These are phyloP conservation scores for Asbolus verrucosus DNA, from an alignment of 1,140 invertebrate genomes.

Conservation along the genomic window DNA sequence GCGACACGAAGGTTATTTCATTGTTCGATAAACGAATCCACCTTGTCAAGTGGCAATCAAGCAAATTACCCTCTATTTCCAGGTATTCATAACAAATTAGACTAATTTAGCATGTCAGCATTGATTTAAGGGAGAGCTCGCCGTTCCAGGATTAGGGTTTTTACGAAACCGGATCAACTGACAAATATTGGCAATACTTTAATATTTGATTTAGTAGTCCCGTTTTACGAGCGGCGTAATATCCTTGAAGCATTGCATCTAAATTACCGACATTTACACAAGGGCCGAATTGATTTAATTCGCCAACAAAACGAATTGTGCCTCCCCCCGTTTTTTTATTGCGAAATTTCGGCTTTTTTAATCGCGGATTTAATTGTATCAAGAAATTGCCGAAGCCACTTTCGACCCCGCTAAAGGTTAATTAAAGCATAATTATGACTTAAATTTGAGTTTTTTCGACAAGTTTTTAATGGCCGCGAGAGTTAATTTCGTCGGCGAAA, in stretches of 20 bases:
- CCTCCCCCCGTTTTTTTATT: neutral
- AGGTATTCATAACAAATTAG: too few relatives aligned
- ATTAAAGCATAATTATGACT: slow-evolving; percentile 30
- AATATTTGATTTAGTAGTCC: neutral
- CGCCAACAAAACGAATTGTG: neutral
- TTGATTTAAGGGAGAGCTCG: too few relatives aligned
- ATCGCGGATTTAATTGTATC: slow-evolving; percentile 10
- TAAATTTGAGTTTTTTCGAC: slow-evolving; percentile 9
- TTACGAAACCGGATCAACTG: neutral
- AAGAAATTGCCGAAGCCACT: slow-evolving; percentile 27
- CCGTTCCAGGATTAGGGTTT: neutral
- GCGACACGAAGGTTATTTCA: too few relatives aligned
- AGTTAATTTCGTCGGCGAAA: slow-evolving; percentile 6
- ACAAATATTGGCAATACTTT: neutral
- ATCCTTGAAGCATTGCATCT: neutral
- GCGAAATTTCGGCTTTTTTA: slow-evolving; percentile 10
- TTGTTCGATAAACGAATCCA: too few relatives aligned
- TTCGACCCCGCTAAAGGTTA: slow-evolving; percentile 6
- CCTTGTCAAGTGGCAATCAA: too few relatives aligned
- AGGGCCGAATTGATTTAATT: slow-evolving; percentile 15
- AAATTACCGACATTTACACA: slow-evolving; percentile 11
- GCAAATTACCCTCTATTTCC: too few relatives aligned
- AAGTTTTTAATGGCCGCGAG: slow-evolving; percentile 21
- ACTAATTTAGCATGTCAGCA: too few relatives aligned
- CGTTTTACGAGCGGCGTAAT: neutral